Percentiles rank a stretch among this genome's conserved stretches.
Conservation (phyloP, 2,797 vertebrate species). For the Sphaeramia orbicularis region DNA sequence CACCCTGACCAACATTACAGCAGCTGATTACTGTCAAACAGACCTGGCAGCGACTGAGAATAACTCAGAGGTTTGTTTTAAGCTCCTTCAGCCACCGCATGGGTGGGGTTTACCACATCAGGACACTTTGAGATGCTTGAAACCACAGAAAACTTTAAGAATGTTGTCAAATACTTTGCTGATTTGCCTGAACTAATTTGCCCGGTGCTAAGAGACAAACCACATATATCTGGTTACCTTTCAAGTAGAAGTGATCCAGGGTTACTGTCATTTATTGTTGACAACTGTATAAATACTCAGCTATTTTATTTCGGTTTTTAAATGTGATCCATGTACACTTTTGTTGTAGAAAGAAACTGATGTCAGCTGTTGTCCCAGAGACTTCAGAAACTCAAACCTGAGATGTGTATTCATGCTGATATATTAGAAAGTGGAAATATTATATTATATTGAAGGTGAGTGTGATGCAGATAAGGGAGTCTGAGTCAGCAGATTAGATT, state of each 20-base stretch:
- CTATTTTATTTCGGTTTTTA: conserved; percentile 30
- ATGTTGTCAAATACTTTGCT: conserved; percentile 17
- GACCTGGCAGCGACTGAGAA: conserved; percentile 29
- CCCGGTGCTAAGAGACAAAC: conserved; percentile 19
- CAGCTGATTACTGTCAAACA: conserved; percentile 53
- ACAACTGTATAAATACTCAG: neutral
- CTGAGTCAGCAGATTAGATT: conserved; percentile 44
- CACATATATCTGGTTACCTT: conserved; percentile 9
- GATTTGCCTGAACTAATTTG: conserved; percentile 13
- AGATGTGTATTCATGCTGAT: neutral
- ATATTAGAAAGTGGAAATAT: too few species aligned
- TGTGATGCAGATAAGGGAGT: conserved; percentile 38
- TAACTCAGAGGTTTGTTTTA: conserved; percentile 44
- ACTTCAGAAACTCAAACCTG: conserved; percentile 7
- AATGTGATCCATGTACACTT: conserved; percentile 29
- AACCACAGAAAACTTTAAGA: conserved; percentile 18
- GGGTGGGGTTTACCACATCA: conserved; percentile 42
- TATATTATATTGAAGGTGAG: neutral
- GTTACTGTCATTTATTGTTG: conserved; percentile 11
- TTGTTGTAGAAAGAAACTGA: conserved; percentile 8
- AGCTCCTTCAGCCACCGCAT: conserved; percentile 7
- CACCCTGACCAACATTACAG: conserved; percentile 27
- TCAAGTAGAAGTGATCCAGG: conserved; percentile 11
- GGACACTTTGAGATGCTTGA: conserved; percentile 1
- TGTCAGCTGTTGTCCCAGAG: conserved; percentile 8